These are phyloP conservation scores for Falco berigora DNA, from an alignment of 2,797 vertebrate genomes.

Conservation along the genomic window DNA sequence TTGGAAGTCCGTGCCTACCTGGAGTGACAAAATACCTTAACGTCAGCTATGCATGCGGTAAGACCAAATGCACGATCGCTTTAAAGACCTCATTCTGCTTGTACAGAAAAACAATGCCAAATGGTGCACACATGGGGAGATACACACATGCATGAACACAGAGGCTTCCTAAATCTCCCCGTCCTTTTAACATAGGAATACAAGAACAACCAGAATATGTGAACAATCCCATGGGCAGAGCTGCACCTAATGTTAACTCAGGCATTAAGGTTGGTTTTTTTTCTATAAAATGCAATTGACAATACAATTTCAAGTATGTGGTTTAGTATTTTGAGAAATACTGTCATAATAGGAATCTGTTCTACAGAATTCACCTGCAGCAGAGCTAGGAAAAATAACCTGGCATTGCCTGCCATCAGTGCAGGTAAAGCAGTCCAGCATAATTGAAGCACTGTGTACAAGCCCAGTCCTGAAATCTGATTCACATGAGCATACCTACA, in stretches of 20 bases:
- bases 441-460: background rate
- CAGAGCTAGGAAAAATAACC: background rate
- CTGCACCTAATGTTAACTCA: background rate
- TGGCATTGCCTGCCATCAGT: background rate
- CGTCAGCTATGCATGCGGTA: constrained; percentile 92
- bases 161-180: background rate
- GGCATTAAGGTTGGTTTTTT: background rate
- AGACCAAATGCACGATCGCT: background rate
- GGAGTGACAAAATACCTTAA: constrained; percentile 91
- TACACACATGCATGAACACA: too few species aligned
- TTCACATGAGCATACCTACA: background rate
- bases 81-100: background rate
- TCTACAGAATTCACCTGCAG: background rate
- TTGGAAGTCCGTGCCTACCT: constrained; percentile 88
- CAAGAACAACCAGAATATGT: background rate
- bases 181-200: background rate
- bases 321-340: background rate
- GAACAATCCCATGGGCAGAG: background rate
- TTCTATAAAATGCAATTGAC: background rate
- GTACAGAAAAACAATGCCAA: background rate
- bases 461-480: constrained; percentile 15
- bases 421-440: background rate
- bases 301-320: background rate
- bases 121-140: background rate
- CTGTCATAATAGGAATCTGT: background rate